phyloP scores from a whole-genome alignment of 2,113 vertebrate species.

The Saguinus midas region DNA sequence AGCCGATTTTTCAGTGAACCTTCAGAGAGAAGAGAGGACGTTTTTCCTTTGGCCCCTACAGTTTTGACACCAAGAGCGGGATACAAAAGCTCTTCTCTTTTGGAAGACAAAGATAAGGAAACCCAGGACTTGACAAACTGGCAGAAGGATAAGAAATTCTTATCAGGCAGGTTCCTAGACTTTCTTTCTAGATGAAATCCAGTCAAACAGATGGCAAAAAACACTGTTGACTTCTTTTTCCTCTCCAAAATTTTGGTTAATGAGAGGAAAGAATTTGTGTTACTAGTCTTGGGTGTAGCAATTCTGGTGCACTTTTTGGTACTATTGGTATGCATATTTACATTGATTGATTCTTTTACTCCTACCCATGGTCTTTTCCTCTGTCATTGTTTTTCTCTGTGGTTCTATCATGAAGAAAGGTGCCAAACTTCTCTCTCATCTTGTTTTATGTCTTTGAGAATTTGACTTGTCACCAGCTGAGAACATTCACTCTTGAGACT shows the following conservation, averaged over 20 bases:
- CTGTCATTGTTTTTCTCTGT: neutral
- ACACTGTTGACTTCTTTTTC: neutral
- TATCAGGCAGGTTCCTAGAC: neutral
- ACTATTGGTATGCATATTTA: neutral
- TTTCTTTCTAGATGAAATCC: neutral
- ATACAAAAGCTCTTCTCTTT: neutral
- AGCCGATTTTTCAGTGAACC: neutral
- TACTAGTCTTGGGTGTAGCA: neutral
- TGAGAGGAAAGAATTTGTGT: neutral
- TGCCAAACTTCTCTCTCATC: neutral
- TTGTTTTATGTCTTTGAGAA: neutral
- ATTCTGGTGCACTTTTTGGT: neutral
- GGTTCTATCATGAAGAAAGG: neutral
- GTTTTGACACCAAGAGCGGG: neutral
- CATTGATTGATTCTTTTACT: neutral
- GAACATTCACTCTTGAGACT: neutral
- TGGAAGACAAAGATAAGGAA: neutral
- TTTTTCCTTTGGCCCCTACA: neutral
- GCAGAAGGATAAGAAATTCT: neutral
- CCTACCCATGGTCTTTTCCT: neutral
- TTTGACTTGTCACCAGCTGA: neutral
- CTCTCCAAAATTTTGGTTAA: neutral
- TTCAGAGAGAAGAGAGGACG: neutral
- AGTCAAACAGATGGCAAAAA: neutral
- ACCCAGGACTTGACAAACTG: neutral